Base-by-base conservation (phyloP, 2,797 vertebrate genomes). In the Galaxias olidus region DNA sequence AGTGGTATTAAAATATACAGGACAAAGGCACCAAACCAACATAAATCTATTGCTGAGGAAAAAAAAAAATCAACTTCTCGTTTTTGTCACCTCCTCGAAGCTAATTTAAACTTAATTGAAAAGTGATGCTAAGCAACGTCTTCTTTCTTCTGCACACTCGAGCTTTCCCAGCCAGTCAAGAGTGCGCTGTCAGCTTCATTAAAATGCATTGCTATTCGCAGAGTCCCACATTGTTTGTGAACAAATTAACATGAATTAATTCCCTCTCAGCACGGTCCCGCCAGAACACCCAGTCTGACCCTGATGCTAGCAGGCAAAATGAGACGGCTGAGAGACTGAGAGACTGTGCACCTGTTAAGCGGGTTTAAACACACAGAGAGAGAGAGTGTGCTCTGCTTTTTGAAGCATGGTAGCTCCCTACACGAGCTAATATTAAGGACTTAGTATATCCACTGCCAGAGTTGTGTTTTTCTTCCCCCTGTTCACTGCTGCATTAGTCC, bases 171-270 rank as follows among this genome's bases (percentile, higher is more conserved):
- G 65, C 75, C 63, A 55, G 71, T 77, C 81, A 71, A 79, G 73
- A 82, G 71, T 68, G 78, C 69, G 48, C 65, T 69, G 74, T 84
- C 77, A 74, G 76, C 77, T 62, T 88, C 74, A 87, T 87, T 86
- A 81, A 84, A 82, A 84, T 84, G 76, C 82, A 71, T 71, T 73
- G 77, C 76, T 77, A 52, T 78, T 76, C 74, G 62, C 78, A 65
- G 73, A 49, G 71, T 68, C 61, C 73, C 70, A 85, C 84, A 80
- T 83, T 84, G 80, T 83, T 83, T 73, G 47, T 73, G 77, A 78
- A 83, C 79, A 83, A 77, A 85, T 85, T 86, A 85, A 72, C 80
- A 81, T 85, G 78, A 80, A 73, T 84, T 75, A 79, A 85, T 86
- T 79, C 66, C 56, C 79, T 68, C 72, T 53, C 59, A 49, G 62